phyloP scores from a whole-genome alignment of 2,888 invertebrate species.

The Apamea crenata region DNA sequence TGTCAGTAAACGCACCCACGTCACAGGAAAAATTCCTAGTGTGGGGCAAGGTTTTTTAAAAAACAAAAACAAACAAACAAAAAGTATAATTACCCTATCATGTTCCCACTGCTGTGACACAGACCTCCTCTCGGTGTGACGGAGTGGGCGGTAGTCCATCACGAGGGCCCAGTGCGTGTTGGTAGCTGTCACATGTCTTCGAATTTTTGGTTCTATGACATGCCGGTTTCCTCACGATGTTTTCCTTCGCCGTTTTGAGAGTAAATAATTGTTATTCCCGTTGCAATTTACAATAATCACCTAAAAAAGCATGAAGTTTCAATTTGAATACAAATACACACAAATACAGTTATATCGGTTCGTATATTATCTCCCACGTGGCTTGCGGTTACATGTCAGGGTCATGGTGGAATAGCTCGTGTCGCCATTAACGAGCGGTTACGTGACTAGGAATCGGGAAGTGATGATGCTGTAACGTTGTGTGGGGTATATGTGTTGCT shows the following conservation, averaged over 20 bases:
- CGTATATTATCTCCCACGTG: slow-evolving; percentile 12
- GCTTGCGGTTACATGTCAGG: slow-evolving; percentile 18
- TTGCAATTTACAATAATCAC: not conserved
- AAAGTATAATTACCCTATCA: no score
- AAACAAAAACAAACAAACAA: no score
- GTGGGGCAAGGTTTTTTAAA: no score
- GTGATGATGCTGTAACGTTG: not conserved
- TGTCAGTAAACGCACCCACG: no score
- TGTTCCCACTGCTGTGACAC: no score
- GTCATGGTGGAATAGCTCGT: slow-evolving; percentile 18
- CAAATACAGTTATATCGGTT: not conserved
- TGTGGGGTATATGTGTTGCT: not conserved
- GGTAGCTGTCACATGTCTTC: not conserved
- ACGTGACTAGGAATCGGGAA: slow-evolving; percentile 19
- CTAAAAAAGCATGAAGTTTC: not conserved
- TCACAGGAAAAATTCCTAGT: no score
- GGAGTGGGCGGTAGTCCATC: no score
- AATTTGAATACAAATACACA: slow-evolving; percentile 15
- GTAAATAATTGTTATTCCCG: not conserved
- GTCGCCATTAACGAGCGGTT: slow-evolving; percentile 1
- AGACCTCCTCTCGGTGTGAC: no score
- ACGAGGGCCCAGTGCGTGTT: not conserved
- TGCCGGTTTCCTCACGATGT: not conserved
- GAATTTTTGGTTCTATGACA: no score
- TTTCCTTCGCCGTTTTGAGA: not conserved